Percentiles rank a stretch among this genome's conserved stretches.
phyloP scores from a whole-genome alignment of 2,888 invertebrate species.

The Panzeria rudis region DNA sequence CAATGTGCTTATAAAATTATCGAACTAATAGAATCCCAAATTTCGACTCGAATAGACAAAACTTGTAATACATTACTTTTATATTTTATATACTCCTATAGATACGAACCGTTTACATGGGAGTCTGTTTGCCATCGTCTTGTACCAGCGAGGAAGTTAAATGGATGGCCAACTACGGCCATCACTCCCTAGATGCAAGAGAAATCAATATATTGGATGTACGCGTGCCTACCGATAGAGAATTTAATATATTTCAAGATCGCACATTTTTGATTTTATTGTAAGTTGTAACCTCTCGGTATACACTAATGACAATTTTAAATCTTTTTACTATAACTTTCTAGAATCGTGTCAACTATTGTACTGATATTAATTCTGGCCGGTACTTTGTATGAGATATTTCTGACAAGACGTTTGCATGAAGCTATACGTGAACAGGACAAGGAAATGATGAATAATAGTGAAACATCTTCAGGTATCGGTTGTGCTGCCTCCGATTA shows the following conservation, averaged over 20 bases:
- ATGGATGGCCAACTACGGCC: constrained; percentile 85
- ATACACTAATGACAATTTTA: background rate
- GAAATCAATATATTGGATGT: constrained; percentile 87
- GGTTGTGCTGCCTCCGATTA: constrained; percentile 84
- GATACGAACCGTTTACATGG: constrained; percentile 89
- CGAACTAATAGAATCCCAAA: too few relatives aligned
- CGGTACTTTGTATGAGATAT: constrained; percentile 90
- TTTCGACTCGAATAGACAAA: too few relatives aligned
- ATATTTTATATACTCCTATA: constrained; percentile 78
- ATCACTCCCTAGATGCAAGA: constrained; percentile 84
- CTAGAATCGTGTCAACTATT: constrained; percentile 85
- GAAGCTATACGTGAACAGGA: constrained; percentile 80
- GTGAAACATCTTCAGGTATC: constrained; percentile 84
- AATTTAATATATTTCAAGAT: constrained; percentile 88
- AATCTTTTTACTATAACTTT: constrained; percentile 73
- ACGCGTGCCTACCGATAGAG: constrained; percentile 88
- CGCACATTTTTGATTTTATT: constrained; percentile 88
- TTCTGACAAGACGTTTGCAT: constrained; percentile 79
- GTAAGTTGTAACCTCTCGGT: constrained; percentile 84
- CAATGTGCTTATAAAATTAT: too few relatives aligned
- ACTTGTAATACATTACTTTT: too few relatives aligned
- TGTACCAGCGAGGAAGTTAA: constrained; percentile 88
- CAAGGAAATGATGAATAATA: constrained; percentile 83
- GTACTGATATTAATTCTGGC: constrained; percentile 86
- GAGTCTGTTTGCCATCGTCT: constrained; percentile 89